phyloP scores from a whole-genome alignment of 2,113 vertebrate species.

The Epinephelus lanceolatus region DNA sequence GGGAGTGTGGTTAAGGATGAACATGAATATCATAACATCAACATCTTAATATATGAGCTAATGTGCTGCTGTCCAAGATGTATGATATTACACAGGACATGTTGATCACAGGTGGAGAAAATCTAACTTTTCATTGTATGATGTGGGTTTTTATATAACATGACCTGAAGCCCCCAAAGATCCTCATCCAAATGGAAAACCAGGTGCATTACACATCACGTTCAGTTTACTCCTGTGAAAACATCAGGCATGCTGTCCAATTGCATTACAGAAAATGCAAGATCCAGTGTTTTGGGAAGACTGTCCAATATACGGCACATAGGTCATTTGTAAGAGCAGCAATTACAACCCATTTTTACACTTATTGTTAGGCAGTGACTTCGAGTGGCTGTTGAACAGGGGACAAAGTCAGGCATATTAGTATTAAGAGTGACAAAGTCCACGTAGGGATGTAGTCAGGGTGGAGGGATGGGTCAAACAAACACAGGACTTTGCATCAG shows the following conservation, averaged over 20 bases:
- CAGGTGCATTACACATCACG: neutral
- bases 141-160: neutral
- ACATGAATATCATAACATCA: slow-evolving; percentile 36
- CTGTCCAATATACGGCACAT: no score
- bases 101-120: slow-evolving; percentile 4
- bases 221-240: neutral
- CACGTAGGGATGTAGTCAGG: no score
- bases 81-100: slow-evolving; percentile 14
- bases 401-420: no score
- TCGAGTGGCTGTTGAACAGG: no score
- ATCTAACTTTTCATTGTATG: no score
- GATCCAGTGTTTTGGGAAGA: neutral
- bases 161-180: neutral
- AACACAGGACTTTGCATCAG: no score
- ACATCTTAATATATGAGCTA: slow-evolving; percentile 32
- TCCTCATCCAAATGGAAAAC: no score
- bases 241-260: neutral
- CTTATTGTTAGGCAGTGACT: no score
- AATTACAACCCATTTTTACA: no score
- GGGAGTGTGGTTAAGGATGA: slow-evolving; percentile 12
- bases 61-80: slow-evolving; percentile 17
- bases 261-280: neutral
- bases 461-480: no score
- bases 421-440: no score
- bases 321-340: no score